Base-by-base conservation (phyloP, 2,113 vertebrate genomes). In the Entosphenus tridentatus region DNA sequence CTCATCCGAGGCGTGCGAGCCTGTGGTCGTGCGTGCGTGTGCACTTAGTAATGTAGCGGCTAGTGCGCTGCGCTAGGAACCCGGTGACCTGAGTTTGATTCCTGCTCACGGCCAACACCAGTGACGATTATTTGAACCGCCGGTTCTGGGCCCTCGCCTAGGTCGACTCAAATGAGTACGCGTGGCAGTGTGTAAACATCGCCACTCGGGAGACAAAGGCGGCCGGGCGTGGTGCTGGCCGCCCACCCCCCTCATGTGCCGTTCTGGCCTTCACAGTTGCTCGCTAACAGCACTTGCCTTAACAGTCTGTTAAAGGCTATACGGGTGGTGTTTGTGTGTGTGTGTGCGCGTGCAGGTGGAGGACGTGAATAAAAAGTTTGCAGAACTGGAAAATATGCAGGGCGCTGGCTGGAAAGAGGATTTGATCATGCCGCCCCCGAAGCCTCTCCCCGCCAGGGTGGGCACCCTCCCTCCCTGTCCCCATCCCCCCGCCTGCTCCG, bases 281-380 rank as follows among this genome's bases (percentile, higher is more conserved):
- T 17, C 17, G 0, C 2, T 71, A 12, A 68, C 11, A 71, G 18
- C 1, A 9, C 7, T 3, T 56, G 67, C 4, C 21, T 5, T 1
- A 7, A 57, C 17, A 17, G 6, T 56, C 57, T 57, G 10, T 17
- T 62, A 68, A 14, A 7, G 57, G 11, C 56, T 18, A 3, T 10
- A 2, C 8, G 17, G 59, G 7, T n/a, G 17, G 8, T 65, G 69
- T 10, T 69, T 3, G 67, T 62, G 57, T 4, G 4, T 54, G 9
- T 14, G 12, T 7, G 17, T 18, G 65, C 21, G 8, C 72, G 70
- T 57, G 68, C 67, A 95, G 92, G 76, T 92, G 1, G 81, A 88
- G 76, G 88, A 97, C 56, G 83, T 97, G 69, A 76, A 80, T 62
- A 85, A 82, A 72, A 96, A 97, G 73, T 95, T 97, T 75, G 79